Evolutionary conservation across 2,888 invertebrate genomes (phyloP), one percentile per base, ranked within the genome.

Genomic region (Cremastobaeus sp.): DNA sequence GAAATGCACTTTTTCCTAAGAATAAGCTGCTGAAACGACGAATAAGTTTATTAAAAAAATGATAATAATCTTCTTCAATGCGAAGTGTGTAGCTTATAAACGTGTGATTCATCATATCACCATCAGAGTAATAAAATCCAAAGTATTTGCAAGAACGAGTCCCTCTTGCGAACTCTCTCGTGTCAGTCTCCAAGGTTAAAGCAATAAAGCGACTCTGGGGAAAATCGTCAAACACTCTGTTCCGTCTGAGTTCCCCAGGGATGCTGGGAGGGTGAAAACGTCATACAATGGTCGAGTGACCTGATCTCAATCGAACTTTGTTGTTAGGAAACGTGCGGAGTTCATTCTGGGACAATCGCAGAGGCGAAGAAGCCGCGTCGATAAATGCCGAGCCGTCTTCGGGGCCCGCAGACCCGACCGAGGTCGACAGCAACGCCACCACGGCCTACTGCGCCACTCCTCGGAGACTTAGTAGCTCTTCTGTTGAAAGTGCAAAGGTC

Each of bases 381-480:
- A 28, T 66, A 34, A 84, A 84, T 30, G 79, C 78, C 1, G 78
- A 77, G 28, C 80, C 45, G 8, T 59, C 78, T n/a, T 80, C 83
- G 8, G 80, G 74, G 30, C 77, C 78, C 2, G 79, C 79, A n/a
- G 82, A 84, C 20, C 81, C 83, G 2, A 77, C 80, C 39, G 86
- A 86, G 45, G 80, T 84, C 34, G 84, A 84, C 60, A 83, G 80
- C 72, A 86, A 84, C 78, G 84, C 83, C 1, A 84, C 83, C 18
- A 83, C 81, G 77, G 84, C 83, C 4, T 85, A 85, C 52, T 84
- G 84, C 60, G 86, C 86, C 43, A 86, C 86, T 15, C 86, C 87
- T 2, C 78, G 85, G 14, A 82, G 86, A 21, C 76, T 86, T 6
- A 85, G 86, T 59, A 86, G 85, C 72, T 86, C 85, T 3, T 86